Evolutionary conservation across 1,140 invertebrate genomes (phyloP).

Genomic region (Brachionus koreanus): DNA sequence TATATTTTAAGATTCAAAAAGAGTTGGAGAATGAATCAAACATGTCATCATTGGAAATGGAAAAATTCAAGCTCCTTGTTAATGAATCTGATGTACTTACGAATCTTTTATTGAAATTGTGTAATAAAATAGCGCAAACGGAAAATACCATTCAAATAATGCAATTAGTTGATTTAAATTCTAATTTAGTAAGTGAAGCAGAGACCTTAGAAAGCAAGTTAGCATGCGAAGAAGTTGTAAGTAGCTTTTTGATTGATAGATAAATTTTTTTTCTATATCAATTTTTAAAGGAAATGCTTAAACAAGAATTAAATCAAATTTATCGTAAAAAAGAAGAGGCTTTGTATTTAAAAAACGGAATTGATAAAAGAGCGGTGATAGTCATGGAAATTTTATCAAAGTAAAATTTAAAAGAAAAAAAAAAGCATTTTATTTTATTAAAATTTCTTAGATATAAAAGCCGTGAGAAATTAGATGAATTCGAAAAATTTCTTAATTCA

Average conservation of each 20-base stretch:
- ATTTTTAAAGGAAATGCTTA: neutral
- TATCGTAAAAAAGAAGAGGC: slow-evolving; percentile 43
- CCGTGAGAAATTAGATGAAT: slow-evolving; percentile 19
- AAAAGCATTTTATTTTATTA: neutral
- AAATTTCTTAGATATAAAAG: neutral
- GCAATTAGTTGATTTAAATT: neutral
- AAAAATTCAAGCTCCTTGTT: slow-evolving; percentile 26
- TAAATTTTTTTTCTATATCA: neutral
- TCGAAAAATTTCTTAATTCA: slow-evolving; percentile 1
- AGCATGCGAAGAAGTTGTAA: slow-evolving; percentile 21
- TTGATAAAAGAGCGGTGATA: slow-evolving; percentile 13
- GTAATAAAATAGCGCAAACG: slow-evolving; percentile 34
- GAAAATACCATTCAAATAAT: slow-evolving; percentile 30
- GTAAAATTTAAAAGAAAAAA: neutral
- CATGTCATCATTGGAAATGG: neutral
- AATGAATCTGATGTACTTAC: slow-evolving; percentile 23
- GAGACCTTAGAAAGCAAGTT: neutral
- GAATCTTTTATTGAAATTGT: slow-evolving; percentile 30
- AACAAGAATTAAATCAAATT: slow-evolving; percentile 42
- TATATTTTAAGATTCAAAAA: slow-evolving; percentile 6
- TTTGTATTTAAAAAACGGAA: slow-evolving; percentile 40
- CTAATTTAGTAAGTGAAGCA: neutral
- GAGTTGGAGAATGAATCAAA: slow-evolving; percentile 3
- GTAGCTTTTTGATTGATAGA: neutral
- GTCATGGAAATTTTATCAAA: slow-evolving; percentile 13